Percentiles rank a stretch among this genome's conserved stretches.
Conservation (phyloP, 2,113 vertebrate genomes). For the Poeciliopsis retropinna region DNA sequence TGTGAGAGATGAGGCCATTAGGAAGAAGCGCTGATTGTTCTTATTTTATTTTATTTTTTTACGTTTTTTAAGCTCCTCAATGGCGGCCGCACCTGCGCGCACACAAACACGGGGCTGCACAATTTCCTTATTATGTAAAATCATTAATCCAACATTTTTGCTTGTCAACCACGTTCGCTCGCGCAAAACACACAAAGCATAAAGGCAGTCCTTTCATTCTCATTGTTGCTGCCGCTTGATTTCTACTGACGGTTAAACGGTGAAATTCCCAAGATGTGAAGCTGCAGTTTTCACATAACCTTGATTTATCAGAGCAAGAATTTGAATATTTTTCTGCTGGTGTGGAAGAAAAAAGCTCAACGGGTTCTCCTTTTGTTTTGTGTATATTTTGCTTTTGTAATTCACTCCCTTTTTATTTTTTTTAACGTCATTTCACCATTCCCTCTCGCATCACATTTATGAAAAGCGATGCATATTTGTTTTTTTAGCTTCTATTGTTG, state of each 20-base stretch:
- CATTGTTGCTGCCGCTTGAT: neutral
- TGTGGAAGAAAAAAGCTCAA: too few species aligned
- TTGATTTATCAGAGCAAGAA: neutral
- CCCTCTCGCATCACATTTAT: too few species aligned
- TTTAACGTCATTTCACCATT: too few species aligned
- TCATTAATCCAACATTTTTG: slow-evolving; percentile 56
- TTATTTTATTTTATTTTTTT: too few species aligned
- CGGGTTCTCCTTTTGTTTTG: too few species aligned
- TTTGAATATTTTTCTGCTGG: too few species aligned
- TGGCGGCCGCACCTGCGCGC: slow-evolving; percentile 51
- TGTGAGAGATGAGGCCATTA: slow-evolving; percentile 76
- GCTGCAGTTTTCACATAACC: neutral
- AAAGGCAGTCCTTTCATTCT: slow-evolving; percentile 10
- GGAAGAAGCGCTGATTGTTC: slow-evolving; percentile 40
- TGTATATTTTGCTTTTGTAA: too few species aligned
- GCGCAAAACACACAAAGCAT: slow-evolving; percentile 19
- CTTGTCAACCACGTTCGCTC: slow-evolving; percentile 23
- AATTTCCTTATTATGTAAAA: slow-evolving; percentile 53
- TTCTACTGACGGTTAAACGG: slow-evolving; percentile 3
- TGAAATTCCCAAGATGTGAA: neutral
- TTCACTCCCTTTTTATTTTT: too few species aligned
- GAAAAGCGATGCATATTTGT: too few species aligned
- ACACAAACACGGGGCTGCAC: slow-evolving; percentile 8
- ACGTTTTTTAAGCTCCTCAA: slow-evolving; percentile 59
- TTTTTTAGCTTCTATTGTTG: too few species aligned